Base-by-base conservation (phyloP, 2,113 vertebrate genomes). In the Mola mola region DNA sequence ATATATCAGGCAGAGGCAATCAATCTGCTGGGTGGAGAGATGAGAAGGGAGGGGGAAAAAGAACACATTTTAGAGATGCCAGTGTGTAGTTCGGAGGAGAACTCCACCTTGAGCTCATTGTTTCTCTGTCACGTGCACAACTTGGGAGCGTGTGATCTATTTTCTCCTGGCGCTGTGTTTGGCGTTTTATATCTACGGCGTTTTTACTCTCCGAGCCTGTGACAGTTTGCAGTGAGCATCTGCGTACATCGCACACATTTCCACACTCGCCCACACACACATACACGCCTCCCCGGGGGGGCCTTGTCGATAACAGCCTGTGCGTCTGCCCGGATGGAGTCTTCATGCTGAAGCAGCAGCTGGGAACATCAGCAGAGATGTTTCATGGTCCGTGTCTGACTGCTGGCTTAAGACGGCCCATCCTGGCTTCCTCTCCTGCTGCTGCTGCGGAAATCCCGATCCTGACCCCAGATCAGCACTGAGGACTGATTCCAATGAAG, bases 401-500 rank as follows among this genome's bases (percentile, higher is more conserved):
- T 71, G 77, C 82, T 82, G 84, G 82, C 72, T 73, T 28, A 51
- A 42, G 60, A 72, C 43, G 66, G 48, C 42, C 43, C 38, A 55
- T 81, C 66, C 73, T 58, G 16, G 78, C 72, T 55, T 44, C 68
- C 75, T 72, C 41, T 63, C 38, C 40, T 36, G 43, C 77, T 41
- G 48, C 75, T 70, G 46, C 75, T 74, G 34, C 59, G 74, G 82
- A 85, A 67, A 77, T 80, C 72, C 73, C 37, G 63, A 43, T 49
- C 36, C 75, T 83, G 77, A 85, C 82, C 79, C 66, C 51, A 81
- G 61, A 81, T 76, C 81, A 87, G 80, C 63, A 75, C 55, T 82
- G 55, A 41, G 73, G 64, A 72, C 57, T 62, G 72, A 72, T 75
- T 42, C 65, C 59, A 79, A 31, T 66, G 69, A 46, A 58, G 25